Evolutionary conservation across 1,140 invertebrate species (phyloP), one percentile per base, ranked within the genome.

Genomic region (Aporrectodea caliginosa): DNA sequence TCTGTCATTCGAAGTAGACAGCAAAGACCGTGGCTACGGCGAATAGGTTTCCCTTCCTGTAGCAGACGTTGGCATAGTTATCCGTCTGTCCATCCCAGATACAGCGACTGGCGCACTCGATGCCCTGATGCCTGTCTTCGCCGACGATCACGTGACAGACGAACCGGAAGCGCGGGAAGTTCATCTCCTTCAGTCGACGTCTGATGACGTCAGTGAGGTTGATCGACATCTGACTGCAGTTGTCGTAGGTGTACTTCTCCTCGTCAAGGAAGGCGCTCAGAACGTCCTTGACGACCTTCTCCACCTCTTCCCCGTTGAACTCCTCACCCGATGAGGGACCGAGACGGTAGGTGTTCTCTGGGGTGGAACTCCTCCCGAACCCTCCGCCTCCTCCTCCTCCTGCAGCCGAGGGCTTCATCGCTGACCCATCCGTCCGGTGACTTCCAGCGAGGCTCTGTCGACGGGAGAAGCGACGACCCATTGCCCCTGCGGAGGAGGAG

Each of bases 71-170:
- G 2, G 70, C 70, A n/a, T 27, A 27, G 70, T 72, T 72, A 31
- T 72, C 70, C n/a, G 70, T 72, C n/a, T 2, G 2, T 31, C 2
- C 30, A n/a, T 72, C 27, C 70, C 70, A 72, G 6, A 72, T 31
- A n/a, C n/a, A 72, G 2, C 70, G n/a, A 31, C 70, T 72, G 70
- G 70, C 70, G 70, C 27, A 72, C 70, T 72, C n/a, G 12, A 72
- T 27, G 6, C 70, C n/a, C 30, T 72, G 70, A 2, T 31, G 2
- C 30, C 30, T 27, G 70, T 72, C 27, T n/a, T 72, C 12, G 6
- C 70, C 70, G 70, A 72, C 30, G 2, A 72, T 27, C n/a, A 72
- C 30, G 12, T 72, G n/a, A 27, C 70, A 72, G 70, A 72, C 70
- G 70, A 14, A 72, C 70, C 30, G 2, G 70, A 12, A 72, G 12